Conservation (phyloP, 2,888 invertebrate genomes). For the Aphrophora alni region DNA sequence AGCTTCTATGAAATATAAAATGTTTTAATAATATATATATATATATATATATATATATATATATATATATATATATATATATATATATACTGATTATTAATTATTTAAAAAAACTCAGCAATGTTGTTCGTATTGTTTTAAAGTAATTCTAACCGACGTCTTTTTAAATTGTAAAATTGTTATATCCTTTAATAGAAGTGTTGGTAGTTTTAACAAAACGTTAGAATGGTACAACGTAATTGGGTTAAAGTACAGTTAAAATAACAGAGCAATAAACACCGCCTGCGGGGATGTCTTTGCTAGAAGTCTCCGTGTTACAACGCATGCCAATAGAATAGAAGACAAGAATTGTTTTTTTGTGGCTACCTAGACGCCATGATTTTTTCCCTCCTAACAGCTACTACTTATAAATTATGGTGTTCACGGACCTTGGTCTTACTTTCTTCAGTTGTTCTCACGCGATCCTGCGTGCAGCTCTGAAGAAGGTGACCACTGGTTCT, state of each 20-base stretch:
- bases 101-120: no score
- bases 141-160: no score
- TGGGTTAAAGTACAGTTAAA: neutral
- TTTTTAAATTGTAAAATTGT: no score
- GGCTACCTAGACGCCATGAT: neutral
- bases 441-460: conserved; percentile 6
- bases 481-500: neutral
- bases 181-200: no score
- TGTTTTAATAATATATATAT: no score
- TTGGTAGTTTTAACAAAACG: no score
- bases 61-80: no score
- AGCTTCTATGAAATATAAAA: no score
- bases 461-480: neutral
- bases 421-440: neutral
- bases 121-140: no score
- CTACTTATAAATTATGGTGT: conserved; percentile 6
- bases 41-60: no score
- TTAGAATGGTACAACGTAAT: neutral
- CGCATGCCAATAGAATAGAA: neutral
- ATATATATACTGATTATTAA: no score
- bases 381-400: neutral
- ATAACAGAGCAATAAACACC: neutral
- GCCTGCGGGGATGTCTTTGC: neutral
- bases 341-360: neutral
- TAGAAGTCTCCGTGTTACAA: neutral